phyloP scores from a whole-genome alignment of 2,888 invertebrate species.

The Apomyelois bistriatella region DNA sequence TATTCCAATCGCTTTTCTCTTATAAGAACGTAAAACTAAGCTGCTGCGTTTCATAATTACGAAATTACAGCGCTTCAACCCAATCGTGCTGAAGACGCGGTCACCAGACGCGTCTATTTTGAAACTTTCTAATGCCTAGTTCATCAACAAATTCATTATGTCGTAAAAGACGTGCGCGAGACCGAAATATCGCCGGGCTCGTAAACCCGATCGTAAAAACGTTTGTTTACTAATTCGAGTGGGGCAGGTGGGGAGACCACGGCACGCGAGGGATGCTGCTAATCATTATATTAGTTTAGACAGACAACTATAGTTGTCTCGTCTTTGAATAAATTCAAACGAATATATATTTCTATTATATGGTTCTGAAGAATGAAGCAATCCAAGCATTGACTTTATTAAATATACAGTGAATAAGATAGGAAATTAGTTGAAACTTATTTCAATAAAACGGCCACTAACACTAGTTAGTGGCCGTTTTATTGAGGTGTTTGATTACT shows the following conservation, averaged over 20 bases:
- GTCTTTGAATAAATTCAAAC: too few species aligned
- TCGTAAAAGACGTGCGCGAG: constrained; percentile 76
- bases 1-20: too few species aligned
- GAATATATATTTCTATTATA: neutral
- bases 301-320: constrained; percentile 33
- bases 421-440: neutral
- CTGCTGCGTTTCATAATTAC: too few species aligned
- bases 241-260: constrained; percentile 69
- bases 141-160: constrained; percentile 80
- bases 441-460: too few species aligned
- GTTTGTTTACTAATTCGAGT: constrained; percentile 80
- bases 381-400: too few species aligned
- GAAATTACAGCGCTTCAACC: neutral
- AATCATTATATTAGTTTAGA: constrained; percentile 52
- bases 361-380: too few species aligned
- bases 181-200: constrained; percentile 78
- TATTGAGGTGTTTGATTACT: too few species aligned
- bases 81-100: constrained; percentile 28
- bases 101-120: constrained; percentile 74
- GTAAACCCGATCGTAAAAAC: constrained; percentile 78
- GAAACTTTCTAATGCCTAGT: constrained; percentile 77
- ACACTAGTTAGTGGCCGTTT: too few species aligned
- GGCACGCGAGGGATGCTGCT: constrained; percentile 63
- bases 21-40: too few species aligned
- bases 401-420: neutral